Evolutionary conservation across 2,113 vertebrate genomes (phyloP), one percentile per base, ranked within the genome.

Genomic region (Loxodonta africana): DNA sequence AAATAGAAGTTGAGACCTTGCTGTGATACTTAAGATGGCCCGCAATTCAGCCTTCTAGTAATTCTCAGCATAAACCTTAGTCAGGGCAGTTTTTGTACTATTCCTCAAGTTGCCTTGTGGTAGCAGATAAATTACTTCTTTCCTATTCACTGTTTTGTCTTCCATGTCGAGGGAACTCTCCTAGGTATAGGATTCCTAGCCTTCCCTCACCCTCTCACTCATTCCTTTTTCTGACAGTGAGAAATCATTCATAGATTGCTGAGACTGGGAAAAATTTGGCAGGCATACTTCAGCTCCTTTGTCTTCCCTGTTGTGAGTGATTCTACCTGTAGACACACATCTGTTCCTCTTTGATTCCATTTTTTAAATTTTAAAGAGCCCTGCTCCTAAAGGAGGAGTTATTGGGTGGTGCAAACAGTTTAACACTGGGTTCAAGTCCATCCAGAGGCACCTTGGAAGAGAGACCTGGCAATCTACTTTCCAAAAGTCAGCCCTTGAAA

Each of bases 11-110:
- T 48, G 25, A 46, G 15, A 17, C 25, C 9, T 46, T n/a, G 37
- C 0, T 12, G 17, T 18, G n/a, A 12, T 2, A 3, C 6, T 9
- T n/a, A 51, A 51, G 3, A 69, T 28, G 11, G 11, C 4, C 10
- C 15, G n/a, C 14, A 30, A 33, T 25, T 88, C 20, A 74, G 18
- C 33, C 76, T 80, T 91, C 62, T 25, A 77, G 26, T 14, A 71
- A 51, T 25, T 77, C n/a, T 18, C 2, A 28, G 28, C 10, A 30
- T 12, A 17, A 62, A 23, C 4, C 17, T n/a, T 33, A 67, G 37
- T 9, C 2, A 3, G 62, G 1, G 4, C 1, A 2, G 28, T 8
- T 23, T 74, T 69, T 1, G 8, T 14, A 18, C 23, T 26, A 7
- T 69, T 67, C 37, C 46, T 67, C 23, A 60, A 33, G 17, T 33